These are phyloP conservation scores for Enteromius mattozi DNA, from an alignment of 2,797 vertebrate species.

Conservation along the genomic window DNA sequence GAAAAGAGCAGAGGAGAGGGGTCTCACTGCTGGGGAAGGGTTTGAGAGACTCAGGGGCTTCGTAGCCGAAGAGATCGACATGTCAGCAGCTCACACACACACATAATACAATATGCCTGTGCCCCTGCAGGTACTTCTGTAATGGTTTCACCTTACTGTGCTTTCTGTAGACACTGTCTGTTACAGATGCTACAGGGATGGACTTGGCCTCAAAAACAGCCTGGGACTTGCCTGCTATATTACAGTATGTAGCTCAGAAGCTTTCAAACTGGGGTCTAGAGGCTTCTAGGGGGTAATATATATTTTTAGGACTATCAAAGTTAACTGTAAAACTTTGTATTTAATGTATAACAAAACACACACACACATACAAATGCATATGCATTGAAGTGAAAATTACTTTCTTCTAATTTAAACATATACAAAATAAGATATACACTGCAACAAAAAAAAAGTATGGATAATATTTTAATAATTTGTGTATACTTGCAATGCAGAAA, in stretches of 20 bases:
- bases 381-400: neutral
- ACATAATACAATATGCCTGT: neutral
- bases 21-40: neutral
- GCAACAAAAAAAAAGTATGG: neutral
- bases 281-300: neutral
- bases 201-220: constrained; percentile 17
- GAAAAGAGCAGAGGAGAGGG: constrained; percentile 21
- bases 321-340: neutral
- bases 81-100: neutral
- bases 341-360: neutral
- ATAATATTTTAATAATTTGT: too few relatives aligned
- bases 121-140: constrained; percentile 15
- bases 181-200: neutral
- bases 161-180: constrained; percentile 11
- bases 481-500: neutral
- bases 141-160: constrained; percentile 11
- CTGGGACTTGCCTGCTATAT: constrained; percentile 4
- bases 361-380: neutral
- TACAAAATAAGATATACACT: neutral
- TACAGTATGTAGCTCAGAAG: neutral
- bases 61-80: neutral
- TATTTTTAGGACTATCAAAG: constrained; percentile 4
- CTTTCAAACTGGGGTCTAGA: neutral
- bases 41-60: constrained; percentile 7
- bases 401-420: neutral